Base-by-base conservation (phyloP, 2,113 vertebrate genomes). In the Eclectus roratus region DNA sequence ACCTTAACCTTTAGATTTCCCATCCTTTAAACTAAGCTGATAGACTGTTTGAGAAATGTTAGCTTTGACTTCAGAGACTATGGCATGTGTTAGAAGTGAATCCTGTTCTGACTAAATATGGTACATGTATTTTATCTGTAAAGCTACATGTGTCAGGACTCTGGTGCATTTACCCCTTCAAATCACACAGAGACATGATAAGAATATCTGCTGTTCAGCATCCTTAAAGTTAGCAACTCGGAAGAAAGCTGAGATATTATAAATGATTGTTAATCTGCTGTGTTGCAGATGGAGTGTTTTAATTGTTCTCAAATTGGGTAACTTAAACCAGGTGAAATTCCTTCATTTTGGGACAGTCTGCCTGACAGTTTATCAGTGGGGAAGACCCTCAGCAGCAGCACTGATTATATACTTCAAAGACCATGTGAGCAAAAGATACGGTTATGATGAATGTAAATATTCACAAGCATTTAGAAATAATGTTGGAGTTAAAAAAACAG, bases 41-140 rank as follows among this genome's bases (percentile, higher is more conserved):
- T 82, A 47, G 69, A 53, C 47, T 82, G 11, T 71, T 95, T 95
- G 53, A 46, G 78, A 84, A 94, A 69, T 17, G 37, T 85, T 95
- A 69, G 66, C 83, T 93, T 93, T 96, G 88, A 63, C 91, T 97
- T 80, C 73, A 64, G 71, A 94, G 77, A 65, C 88, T 68, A 11
- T 80, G 63, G 89, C 17, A 35, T 44, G n/a, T 79, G 41, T 82
- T 93, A 71, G n/a, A 92, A 94, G 76, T 66, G 83, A 95, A 53
- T 89, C 46, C 47, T 95, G 25, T 87, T 88, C 86, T 81, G 71
- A 70, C 78, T 91, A 92, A 88, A 88, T 81, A 65, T 17, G 58
- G 25, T 55, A 19, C 3, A 18, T 85, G 74, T 79, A 71, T 93
- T 94, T 95, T 92, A 93, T 94, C 84, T 84, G 44, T 72, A 66